A percentile compares a stretch with the other conserved stretches of the same genome.
These are phyloP conservation scores for Pimpla rufipes DNA, from an alignment of 2,888 invertebrate genomes.

Conservation along the genomic window DNA sequence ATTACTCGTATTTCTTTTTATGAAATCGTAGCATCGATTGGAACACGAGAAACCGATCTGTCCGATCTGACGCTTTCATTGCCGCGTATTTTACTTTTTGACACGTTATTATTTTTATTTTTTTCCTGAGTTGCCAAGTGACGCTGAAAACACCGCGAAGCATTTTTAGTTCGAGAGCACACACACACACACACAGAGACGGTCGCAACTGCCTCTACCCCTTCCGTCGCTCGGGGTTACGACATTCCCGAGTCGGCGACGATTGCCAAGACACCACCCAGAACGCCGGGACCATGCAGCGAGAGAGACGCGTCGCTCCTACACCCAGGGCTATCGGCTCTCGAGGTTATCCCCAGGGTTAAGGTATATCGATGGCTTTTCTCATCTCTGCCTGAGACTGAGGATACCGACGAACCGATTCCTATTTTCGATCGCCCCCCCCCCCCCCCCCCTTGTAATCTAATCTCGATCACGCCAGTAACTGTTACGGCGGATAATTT, in stretches of 20 bases:
- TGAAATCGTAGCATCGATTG: too few species aligned
- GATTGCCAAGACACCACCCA: constrained; percentile 60
- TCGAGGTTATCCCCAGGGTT: neutral
- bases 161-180: constrained; percentile 21
- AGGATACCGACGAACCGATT: constrained; percentile 13
- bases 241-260: constrained; percentile 45
- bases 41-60: neutral
- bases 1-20: too few species aligned
- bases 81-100: neutral
- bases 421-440: neutral
- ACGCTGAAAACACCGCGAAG: constrained; percentile 9
- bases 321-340: constrained; percentile 2
- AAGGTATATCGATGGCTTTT: constrained; percentile 27
- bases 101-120: constrained; percentile 17
- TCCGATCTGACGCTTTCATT: neutral
- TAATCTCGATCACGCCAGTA: constrained; percentile 24
- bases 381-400: neutral
- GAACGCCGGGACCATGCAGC: constrained; percentile 39
- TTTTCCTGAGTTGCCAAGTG: constrained; percentile 14
- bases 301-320: constrained; percentile 13
- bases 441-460: neutral
- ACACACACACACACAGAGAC: neutral
- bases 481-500: neutral
- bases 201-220: neutral
- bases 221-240: constrained; percentile 41